These are phyloP conservation scores for Varecia variegata DNA, from an alignment of 2,797 vertebrate species.

Conservation along the genomic window DNA sequence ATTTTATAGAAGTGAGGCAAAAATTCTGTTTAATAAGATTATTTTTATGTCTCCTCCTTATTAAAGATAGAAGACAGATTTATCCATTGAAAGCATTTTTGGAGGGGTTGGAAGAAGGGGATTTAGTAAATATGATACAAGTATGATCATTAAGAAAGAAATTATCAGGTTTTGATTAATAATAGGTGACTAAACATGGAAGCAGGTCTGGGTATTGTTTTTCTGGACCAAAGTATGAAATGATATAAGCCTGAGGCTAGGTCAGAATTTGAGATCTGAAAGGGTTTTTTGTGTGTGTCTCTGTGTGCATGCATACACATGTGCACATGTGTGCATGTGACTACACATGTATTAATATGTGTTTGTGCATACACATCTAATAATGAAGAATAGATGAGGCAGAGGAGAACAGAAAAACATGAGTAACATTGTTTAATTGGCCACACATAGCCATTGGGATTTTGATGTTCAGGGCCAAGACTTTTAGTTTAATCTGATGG, in stretches of 20 bases:
- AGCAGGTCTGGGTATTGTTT: not conserved
- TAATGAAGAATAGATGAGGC: not conserved
- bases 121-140: not conserved
- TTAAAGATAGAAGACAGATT: not conserved
- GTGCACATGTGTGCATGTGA: not conserved
- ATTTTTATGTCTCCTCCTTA: not conserved
- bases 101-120: not conserved
- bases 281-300: not conserved
- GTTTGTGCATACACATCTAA: not conserved
- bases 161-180: not conserved
- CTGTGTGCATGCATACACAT: not conserved
- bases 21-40: conserved; percentile 34
- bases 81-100: not conserved
- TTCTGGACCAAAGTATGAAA: not conserved
- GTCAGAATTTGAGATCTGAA: not conserved
- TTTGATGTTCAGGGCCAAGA: not conserved
- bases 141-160: not conserved
- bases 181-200: not conserved
- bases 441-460: not conserved
- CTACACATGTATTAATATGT: too few relatives aligned
- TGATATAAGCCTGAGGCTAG: not conserved
- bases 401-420: not conserved
- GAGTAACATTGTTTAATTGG: not conserved
- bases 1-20: conserved; percentile 44
- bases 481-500: conserved; percentile 19